Percentiles rank a stretch among this genome's conserved stretches.
Evolutionary conservation across 2,113 vertebrate species (phyloP).

Genomic region (Numenius arquata): DNA sequence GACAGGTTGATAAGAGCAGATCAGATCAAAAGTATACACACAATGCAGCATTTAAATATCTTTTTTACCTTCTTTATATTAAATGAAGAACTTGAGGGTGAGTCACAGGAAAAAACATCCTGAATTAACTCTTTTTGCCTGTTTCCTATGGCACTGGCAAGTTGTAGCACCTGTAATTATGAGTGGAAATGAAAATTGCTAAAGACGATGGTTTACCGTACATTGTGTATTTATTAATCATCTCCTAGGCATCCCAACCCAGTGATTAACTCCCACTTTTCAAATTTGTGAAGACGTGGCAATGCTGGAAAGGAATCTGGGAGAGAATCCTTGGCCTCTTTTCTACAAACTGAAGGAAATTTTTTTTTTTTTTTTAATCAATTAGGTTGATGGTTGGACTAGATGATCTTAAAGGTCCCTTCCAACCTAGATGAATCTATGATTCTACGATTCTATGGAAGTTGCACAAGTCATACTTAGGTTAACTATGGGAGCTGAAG

Average conservation of each 20-base stretch:
- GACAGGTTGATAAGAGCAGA: neutral
- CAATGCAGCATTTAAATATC: neutral
- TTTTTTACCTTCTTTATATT: neutral
- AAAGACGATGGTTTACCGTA: too few species aligned
- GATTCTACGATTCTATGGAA: neutral
- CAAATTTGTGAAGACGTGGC: neutral
- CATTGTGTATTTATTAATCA: too few species aligned
- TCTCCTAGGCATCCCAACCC: neutral
- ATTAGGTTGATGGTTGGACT: too few species aligned
- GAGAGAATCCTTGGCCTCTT: neutral
- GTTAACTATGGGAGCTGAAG: neutral
- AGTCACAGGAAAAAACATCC: neutral
- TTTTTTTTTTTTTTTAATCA: too few species aligned
- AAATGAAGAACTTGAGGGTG: neutral
- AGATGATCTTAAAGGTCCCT: too few species aligned
- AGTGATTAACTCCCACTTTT: neutral
- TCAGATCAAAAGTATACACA: neutral
- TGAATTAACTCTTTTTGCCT: neutral
- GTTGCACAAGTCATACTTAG: neutral
- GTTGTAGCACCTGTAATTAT: neutral
- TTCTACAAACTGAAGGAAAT: neutral
- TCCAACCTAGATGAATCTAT: too few species aligned
- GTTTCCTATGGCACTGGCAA: constrained; percentile 27
- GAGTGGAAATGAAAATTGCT: constrained; percentile 22
- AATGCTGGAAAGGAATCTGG: neutral